These are phyloP conservation scores for Drosophila ohnishii DNA, from an alignment of 1,140 invertebrate species.

Conservation along the genomic window DNA sequence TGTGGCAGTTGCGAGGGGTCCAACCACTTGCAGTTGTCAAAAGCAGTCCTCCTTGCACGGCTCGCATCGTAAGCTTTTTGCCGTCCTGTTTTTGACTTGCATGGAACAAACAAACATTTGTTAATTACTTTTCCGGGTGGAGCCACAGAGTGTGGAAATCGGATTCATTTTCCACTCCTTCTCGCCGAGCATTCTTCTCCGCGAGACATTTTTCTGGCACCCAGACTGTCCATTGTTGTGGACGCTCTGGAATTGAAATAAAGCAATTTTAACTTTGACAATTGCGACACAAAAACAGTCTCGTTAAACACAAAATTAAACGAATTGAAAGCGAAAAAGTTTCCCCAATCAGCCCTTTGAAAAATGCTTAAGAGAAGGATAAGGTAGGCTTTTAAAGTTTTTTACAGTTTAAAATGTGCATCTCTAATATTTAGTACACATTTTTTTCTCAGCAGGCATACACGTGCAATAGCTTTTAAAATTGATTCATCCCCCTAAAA, in stretches of 20 bases:
- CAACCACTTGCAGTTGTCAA: constrained; percentile 55
- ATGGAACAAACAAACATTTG: constrained; percentile 57
- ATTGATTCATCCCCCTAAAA: background rate
- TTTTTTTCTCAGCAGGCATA: background rate
- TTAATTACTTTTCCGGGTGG: constrained; percentile 65
- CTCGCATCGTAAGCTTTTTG: constrained; percentile 28
- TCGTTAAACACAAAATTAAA: constrained; percentile 6
- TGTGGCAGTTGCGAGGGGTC: background rate
- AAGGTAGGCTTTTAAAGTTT: background rate
- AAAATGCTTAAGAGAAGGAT: background rate
- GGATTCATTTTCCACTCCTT: constrained; percentile 28
- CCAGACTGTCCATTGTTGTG: constrained; percentile 28
- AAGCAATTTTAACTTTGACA: constrained; percentile 57
- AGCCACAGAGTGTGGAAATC: constrained; percentile 27
- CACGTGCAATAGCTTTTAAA: background rate
- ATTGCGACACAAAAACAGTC: constrained; percentile 31
- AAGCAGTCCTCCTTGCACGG: constrained; percentile 36
- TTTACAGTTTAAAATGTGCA: too few relatives aligned
- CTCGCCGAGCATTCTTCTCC: background rate
- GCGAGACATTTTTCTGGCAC: constrained; percentile 13
- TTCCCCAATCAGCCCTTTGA: background rate
- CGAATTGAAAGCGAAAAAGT: background rate
- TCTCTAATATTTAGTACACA: background rate
- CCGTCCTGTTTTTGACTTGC: constrained; percentile 42
- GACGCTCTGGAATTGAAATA: constrained; percentile 41